Percentiles rank a stretch among this genome's conserved stretches.
These are phyloP conservation scores for Cistogaster globosa DNA, from an alignment of 2,888 invertebrate genomes.

Conservation along the genomic window DNA sequence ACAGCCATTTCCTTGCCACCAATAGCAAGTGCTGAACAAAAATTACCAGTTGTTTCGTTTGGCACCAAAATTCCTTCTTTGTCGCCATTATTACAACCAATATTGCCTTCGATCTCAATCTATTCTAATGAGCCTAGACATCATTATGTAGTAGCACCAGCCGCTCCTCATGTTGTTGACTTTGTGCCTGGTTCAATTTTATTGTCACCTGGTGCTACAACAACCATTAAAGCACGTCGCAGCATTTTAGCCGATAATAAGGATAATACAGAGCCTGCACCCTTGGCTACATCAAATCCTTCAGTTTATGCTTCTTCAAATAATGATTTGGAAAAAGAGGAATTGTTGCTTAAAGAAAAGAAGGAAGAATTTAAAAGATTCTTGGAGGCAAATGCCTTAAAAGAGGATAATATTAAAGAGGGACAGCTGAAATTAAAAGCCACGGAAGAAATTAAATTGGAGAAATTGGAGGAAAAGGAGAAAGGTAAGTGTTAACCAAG, in stretches of 20 bases:
- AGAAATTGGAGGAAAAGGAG: slow-evolving; percentile 10
- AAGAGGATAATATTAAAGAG: slow-evolving; percentile 71
- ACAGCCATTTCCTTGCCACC: slow-evolving; percentile 13
- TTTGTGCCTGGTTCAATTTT: slow-evolving; percentile 78
- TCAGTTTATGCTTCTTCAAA: slow-evolving; percentile 45
- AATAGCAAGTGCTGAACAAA: slow-evolving; percentile 16
- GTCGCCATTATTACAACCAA: slow-evolving; percentile 67
- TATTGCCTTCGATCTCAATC: slow-evolving; percentile 71
- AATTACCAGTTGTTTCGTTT: slow-evolving; percentile 29
- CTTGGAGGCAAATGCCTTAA: slow-evolving; percentile 75
- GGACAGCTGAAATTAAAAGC: slow-evolving; percentile 16
- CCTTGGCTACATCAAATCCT: slow-evolving; percentile 54
- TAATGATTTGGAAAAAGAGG: slow-evolving; percentile 38
- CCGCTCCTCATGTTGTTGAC: slow-evolving; percentile 78
- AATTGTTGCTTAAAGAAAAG: slow-evolving; percentile 61
- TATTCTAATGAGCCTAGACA: slow-evolving; percentile 77
- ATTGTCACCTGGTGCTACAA: slow-evolving; percentile 74
- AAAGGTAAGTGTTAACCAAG: slow-evolving; percentile 20
- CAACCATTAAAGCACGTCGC: slow-evolving; percentile 79
- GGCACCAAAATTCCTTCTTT: slow-evolving; percentile 23
- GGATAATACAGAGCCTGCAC: slow-evolving; percentile 67
- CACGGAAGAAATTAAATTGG: slow-evolving; percentile 16
- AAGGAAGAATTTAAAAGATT: slow-evolving; percentile 74
- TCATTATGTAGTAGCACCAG: slow-evolving; percentile 77
- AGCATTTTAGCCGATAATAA: slow-evolving; percentile 73